Percentiles rank a stretch among this genome's conserved stretches.
Evolutionary conservation across 2,113 vertebrate genomes (phyloP).

Genomic region (Paramisgurnus dabryanus): DNA sequence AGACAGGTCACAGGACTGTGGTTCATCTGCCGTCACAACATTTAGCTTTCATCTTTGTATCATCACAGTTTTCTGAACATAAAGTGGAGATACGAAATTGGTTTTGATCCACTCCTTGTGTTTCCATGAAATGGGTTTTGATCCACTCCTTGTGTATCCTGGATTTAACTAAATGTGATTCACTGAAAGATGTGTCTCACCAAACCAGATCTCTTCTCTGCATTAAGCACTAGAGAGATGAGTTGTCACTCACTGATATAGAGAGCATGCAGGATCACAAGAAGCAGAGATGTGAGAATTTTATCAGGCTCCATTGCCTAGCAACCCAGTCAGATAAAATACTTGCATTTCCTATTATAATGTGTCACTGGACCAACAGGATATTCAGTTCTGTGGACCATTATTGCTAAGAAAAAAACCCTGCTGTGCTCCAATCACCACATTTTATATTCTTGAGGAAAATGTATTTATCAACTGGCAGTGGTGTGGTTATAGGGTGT

Average conservation of each 20-base stretch:
- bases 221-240: constrained; percentile 5
- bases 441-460: background rate
- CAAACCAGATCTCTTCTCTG: background rate
- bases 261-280: constrained; percentile 47
- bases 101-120: background rate
- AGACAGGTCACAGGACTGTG: background rate
- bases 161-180: constrained; percentile 3
- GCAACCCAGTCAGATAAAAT: constrained; percentile 73
- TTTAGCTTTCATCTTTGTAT: too few relatives aligned
- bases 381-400: constrained; percentile 33
- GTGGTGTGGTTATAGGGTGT: background rate
- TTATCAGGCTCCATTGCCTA: constrained; percentile 72
- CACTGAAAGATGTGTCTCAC: background rate
- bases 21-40: too few relatives aligned
- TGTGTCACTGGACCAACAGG: constrained; percentile 54
- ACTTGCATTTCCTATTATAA: constrained; percentile 55
- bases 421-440: background rate
- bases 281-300: constrained; percentile 63
- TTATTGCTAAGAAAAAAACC: background rate
- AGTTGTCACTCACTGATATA: constrained; percentile 43
- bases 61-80: background rate
- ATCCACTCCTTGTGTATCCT: background rate
- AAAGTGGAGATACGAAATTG: background rate
- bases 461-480: background rate
- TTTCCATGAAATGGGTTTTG: background rate